Conservation (phyloP, 2,113 vertebrate genomes). For the Hippocampus zosterae region DNA sequence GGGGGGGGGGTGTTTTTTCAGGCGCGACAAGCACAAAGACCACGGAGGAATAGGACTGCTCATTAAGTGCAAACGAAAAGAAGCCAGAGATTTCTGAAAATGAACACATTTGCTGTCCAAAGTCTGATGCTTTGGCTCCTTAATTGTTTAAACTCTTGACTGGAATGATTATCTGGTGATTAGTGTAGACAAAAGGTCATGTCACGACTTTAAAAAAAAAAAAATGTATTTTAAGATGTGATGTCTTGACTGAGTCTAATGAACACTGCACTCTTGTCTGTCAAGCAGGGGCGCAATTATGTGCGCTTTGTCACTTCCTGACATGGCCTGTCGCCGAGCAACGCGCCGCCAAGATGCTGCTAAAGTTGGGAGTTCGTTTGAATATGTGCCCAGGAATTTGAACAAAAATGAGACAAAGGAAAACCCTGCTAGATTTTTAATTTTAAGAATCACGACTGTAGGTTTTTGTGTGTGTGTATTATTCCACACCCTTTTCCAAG, state of each 20-base stretch:
- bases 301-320: conserved; percentile 54
- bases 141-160: conserved; percentile 37
- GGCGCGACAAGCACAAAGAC: background rate
- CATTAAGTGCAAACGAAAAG: background rate
- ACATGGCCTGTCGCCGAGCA: conserved; percentile 60
- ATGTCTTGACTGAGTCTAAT: conserved; percentile 50
- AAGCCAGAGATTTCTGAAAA: background rate
- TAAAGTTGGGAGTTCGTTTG: conserved; percentile 49
- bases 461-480: background rate
- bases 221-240: background rate
- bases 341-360: conserved; percentile 37
- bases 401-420: background rate
- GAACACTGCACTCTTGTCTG: conserved; percentile 53
- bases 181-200: conserved; percentile 35
- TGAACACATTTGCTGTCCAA: background rate
- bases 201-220: conserved; percentile 19
- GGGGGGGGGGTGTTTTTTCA: background rate
- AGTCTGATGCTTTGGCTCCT: conserved; percentile 10
- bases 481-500: background rate
- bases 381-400: conserved; percentile 33
- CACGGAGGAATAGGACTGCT: background rate
- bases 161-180: conserved; percentile 33
- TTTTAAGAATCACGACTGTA: background rate
- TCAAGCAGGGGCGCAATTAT: conserved; percentile 61
- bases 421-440: background rate